Evolutionary conservation across 2,888 invertebrate species (phyloP), one percentile per base, ranked within the genome.

Genomic region (Lacanobia oleracea): DNA sequence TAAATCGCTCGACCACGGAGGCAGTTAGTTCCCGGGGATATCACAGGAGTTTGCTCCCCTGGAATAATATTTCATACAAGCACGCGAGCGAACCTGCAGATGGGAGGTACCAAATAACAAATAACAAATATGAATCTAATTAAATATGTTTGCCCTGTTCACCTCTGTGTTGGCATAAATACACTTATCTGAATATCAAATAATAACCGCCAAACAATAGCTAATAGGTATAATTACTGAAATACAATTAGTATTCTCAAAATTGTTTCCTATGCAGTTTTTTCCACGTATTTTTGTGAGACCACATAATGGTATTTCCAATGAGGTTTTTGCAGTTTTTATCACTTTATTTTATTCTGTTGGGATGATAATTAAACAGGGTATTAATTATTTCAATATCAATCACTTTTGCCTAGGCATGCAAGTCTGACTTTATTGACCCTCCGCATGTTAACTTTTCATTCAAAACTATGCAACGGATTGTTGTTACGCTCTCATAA

Each of bases 121-220:
- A 48, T 45, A 51, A 72, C n/a, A 62, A 72, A 62, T 18, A 54
- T 2, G 40, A 51, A 27, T 43, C 33, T n/a, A 56, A 61, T 60
- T 56, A 67, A 43, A 61, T n/a, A 37, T 33, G 33, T 27, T 50
- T 72, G 67, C n/a, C 67, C 79, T 43, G 51, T 79, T 79, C 23
- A 67, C 27, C 79, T 65, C 53, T 56, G 9, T 61, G 48, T 54
- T 77, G 43, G 48, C 50, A 53, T 45, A 65, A 67, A 53, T 40
- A 51, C 1, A 57, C 63, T 78, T 78, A 82, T 78, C 79, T 65
- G 18, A 10, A 1, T 60, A 67, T 74, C 59, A 33, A 56, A 79
- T 79, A 79, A 79, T 83, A 79, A 73, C 73, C 60, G 10, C 33
- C 56, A 57, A 70, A 80, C 68, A 80, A 83, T 75, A 40, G 64